phyloP scores from a whole-genome alignment of 2,888 invertebrate genomes.

The Zygogramma bicolorata region DNA sequence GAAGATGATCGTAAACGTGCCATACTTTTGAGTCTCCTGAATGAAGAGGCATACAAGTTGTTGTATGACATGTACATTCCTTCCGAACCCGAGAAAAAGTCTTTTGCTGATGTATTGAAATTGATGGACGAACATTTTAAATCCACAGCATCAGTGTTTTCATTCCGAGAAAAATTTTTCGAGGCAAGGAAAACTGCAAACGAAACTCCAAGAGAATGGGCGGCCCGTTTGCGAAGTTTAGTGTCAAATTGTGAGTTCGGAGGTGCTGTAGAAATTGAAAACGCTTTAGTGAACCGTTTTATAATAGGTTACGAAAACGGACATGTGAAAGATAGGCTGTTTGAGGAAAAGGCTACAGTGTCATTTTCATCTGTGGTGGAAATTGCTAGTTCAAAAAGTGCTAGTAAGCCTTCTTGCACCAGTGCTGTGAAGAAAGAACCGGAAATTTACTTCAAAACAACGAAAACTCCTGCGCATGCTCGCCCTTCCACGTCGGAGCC shows the following conservation, averaged over 20 bases:
- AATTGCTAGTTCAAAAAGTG: slow-evolving; percentile 1
- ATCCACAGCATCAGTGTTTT: too few relatives aligned
- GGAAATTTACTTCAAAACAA: neutral
- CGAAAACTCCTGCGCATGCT: neutral
- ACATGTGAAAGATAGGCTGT: neutral
- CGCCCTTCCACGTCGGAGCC: too few relatives aligned
- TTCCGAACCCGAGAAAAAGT: too few relatives aligned
- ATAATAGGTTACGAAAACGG: slow-evolving; percentile 23
- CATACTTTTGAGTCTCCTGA: too few relatives aligned
- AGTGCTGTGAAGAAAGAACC: neutral
- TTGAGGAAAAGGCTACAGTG: neutral
- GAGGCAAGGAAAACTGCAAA: neutral
- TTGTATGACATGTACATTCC: too few relatives aligned
- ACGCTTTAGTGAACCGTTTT: neutral
- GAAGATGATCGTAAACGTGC: too few relatives aligned
- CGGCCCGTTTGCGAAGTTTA: neutral
- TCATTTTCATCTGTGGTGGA: slow-evolving; percentile 2
- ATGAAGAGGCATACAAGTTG: too few relatives aligned
- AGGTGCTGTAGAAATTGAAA: neutral
- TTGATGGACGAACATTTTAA: too few relatives aligned
- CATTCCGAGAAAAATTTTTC: neutral
- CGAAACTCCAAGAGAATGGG: neutral
- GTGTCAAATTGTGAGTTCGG: neutral
- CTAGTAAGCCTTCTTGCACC: neutral
- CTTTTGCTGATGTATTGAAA: too few relatives aligned